These are phyloP conservation scores for Patella ulyssiponensis DNA, from an alignment of 2,888 invertebrate genomes.

Conservation along the genomic window DNA sequence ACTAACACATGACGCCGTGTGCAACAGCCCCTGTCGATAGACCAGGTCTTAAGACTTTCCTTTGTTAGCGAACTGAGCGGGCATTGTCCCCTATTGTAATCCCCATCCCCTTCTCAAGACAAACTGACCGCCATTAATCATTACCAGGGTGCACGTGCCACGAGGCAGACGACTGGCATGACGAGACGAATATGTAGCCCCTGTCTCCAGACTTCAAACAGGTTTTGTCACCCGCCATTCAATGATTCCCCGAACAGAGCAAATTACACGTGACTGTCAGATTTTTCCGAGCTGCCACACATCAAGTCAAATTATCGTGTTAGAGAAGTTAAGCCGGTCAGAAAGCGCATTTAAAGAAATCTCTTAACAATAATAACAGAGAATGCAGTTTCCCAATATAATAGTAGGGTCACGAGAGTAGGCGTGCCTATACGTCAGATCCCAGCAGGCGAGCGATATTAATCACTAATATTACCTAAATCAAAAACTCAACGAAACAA, in stretches of 20 bases:
- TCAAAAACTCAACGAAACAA: background rate
- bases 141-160: background rate
- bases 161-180: background rate
- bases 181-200: no score
- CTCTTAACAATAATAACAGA: background rate
- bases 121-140: slow-evolving; percentile 5
- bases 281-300: slow-evolving; percentile 3
- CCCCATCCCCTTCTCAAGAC: no score
- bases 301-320: slow-evolving; percentile 6
- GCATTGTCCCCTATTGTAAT: no score
- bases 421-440: background rate
- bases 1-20: no score
- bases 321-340: slow-evolving; percentile 1
- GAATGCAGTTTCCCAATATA: background rate
- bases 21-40: no score
- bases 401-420: background rate
- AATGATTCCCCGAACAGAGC: background rate
- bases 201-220: no score
- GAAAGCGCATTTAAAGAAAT: background rate
- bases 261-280: slow-evolving; percentile 9
- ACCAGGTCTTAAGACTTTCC: no score
- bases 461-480: background rate
- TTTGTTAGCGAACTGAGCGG: no score
- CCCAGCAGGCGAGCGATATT: background rate
- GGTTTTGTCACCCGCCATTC: no score